These are phyloP conservation scores for Temnothorax curvispinosus DNA, from an alignment of 1,140 invertebrate species.

Conservation along the genomic window DNA sequence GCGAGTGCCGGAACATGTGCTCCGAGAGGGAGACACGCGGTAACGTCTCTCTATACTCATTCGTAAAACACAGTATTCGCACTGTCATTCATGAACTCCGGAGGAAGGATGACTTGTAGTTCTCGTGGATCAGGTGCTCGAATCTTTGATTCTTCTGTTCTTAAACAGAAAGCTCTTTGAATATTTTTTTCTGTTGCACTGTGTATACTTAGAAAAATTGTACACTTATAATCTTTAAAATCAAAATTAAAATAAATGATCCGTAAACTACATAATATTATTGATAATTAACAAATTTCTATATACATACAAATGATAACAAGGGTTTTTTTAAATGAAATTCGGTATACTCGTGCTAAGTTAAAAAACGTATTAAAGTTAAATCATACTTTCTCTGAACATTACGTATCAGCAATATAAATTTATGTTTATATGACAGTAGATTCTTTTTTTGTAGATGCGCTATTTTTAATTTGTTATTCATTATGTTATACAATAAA, in stretches of 20 bases:
- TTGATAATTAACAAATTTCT: not conserved
- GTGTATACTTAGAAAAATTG: not conserved
- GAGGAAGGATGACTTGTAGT: not conserved
- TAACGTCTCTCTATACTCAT: slow-evolving; percentile 47
- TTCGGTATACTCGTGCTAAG: too few species aligned
- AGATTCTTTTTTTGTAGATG: not conserved
- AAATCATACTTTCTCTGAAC: not conserved
- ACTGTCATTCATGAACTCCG: slow-evolving; percentile 34
- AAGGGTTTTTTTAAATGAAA: not conserved
- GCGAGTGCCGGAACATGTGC: slow-evolving; percentile 12
- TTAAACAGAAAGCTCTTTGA: slow-evolving; percentile 7
- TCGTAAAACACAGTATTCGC: slow-evolving; percentile 46
- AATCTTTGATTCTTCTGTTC: not conserved
- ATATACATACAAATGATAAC: not conserved
- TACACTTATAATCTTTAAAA: not conserved
- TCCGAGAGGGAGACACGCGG: not conserved
- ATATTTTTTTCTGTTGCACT: not conserved
- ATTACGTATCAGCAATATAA: not conserved
- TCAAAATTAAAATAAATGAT: not conserved
- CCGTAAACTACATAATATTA: not conserved
- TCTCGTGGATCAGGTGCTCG: not conserved
- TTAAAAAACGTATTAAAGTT: not conserved
- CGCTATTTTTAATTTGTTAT: not conserved
- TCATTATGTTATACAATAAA: not conserved
- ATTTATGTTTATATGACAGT: not conserved